Conservation (phyloP, 2,113 vertebrate genomes). For the Aythya baeri region DNA sequence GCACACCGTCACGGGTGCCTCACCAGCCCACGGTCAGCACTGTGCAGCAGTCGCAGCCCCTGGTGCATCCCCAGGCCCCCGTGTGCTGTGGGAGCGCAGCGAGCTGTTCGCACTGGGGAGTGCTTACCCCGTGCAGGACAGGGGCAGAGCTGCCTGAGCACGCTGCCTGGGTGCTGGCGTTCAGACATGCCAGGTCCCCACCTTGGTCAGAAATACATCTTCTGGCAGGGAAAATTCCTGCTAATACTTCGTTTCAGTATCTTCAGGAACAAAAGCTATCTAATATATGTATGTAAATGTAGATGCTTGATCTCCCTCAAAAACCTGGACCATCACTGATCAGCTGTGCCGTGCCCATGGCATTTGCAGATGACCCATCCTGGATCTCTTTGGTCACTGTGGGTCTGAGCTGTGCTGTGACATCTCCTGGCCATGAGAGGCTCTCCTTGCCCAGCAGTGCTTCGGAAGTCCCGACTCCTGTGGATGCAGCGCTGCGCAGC, state of each 20-base stretch:
- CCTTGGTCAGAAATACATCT: accelerated
- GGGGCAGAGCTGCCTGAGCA: neutral
- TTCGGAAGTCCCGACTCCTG: neutral
- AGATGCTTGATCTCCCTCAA: neutral
- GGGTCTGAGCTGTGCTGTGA: neutral
- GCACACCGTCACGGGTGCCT: neutral
- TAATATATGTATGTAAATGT: neutral
- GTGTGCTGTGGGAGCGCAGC: neutral
- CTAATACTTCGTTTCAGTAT: neutral
- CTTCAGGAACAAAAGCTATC: neutral
- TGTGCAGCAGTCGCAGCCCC: neutral
- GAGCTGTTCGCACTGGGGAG: neutral
- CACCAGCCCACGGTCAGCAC: neutral
- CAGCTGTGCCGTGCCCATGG: neutral
- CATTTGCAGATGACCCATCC: neutral
- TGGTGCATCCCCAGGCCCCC: neutral
- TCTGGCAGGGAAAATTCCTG: accelerated
- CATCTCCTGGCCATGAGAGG: neutral
- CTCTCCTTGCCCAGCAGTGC: neutral
- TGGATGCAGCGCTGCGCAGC: accelerated
- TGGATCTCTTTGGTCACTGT: neutral
- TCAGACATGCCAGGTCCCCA: slow-evolving; percentile 29
- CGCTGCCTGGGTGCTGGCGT: neutral
- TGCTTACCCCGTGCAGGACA: neutral
- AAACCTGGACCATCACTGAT: accelerated